phyloP scores from a whole-genome alignment of 2,888 invertebrate genomes.

The Pristionchus maxplancki region DNA sequence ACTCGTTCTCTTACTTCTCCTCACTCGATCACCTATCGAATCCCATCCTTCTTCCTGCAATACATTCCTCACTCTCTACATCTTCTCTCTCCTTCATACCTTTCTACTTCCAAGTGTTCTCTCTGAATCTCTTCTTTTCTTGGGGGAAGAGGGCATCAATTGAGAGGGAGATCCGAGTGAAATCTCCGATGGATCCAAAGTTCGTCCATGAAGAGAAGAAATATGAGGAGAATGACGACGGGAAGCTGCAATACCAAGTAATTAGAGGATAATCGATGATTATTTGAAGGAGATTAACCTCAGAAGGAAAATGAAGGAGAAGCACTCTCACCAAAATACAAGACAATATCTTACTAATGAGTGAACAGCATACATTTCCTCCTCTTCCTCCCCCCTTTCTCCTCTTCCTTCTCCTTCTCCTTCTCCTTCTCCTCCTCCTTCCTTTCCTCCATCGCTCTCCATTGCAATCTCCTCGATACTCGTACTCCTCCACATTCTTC shows the following conservation, averaged over 20 bases:
- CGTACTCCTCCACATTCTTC: constrained; percentile 20
- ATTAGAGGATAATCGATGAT: no score
- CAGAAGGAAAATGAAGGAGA: not conserved
- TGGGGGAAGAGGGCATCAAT: constrained; percentile 19
- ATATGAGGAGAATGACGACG: not conserved
- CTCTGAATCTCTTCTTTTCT: constrained; percentile 37
- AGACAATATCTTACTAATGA: not conserved
- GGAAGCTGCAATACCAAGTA: not conserved
- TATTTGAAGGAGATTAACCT: not conserved
- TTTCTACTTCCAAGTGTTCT: constrained; percentile 38
- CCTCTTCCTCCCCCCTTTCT: not conserved
- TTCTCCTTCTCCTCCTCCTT: not conserved
- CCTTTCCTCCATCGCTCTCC: not conserved
- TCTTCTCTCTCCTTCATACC: not conserved
- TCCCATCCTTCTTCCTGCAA: not conserved
- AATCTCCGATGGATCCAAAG: constrained; percentile 39
- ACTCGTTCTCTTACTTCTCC: constrained; percentile 44
- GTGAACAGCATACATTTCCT: constrained; percentile 31
- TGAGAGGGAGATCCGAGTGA: constrained; percentile 51
- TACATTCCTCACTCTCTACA: not conserved
- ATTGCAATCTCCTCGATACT: not conserved
- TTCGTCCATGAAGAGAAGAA: not conserved
- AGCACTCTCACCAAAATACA: not conserved
- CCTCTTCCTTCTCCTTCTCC: not conserved
- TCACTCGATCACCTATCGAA: constrained; percentile 40